phyloP scores from a whole-genome alignment of 1,140 invertebrate species.

The Dendrolimus kikuchii region DNA sequence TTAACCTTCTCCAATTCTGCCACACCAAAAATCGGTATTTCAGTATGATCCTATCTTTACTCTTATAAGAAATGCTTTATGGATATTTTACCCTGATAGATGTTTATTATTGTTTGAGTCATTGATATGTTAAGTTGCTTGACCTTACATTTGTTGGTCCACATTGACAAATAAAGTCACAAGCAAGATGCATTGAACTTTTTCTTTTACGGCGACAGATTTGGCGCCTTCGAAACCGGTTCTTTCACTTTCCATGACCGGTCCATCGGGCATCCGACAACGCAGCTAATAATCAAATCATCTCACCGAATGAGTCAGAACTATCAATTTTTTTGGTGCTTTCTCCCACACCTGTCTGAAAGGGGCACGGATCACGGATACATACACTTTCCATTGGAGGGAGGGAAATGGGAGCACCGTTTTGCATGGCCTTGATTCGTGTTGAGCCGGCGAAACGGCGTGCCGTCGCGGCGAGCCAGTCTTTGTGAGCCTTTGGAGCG shows the following conservation, averaged over 20 bases:
- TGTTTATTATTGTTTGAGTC: too few species aligned
- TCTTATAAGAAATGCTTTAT: too few species aligned
- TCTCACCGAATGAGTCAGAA: constrained; percentile 55
- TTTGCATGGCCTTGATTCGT: constrained; percentile 66
- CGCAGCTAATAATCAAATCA: constrained; percentile 30
- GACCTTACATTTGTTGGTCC: too few species aligned
- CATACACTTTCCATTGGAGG: constrained; percentile 61
- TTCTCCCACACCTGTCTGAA: constrained; percentile 65
- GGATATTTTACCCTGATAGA: too few species aligned
- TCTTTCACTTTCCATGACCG: constrained; percentile 53
- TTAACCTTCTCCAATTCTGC: too few species aligned
- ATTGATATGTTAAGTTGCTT: too few species aligned
- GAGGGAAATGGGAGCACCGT: constrained; percentile 62
- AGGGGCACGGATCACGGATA: constrained; percentile 58
- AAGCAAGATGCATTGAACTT: constrained; percentile 14
- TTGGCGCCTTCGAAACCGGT: constrained; percentile 49
- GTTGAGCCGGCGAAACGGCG: constrained; percentile 24
- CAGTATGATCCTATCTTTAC: too few species aligned
- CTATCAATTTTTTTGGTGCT: constrained; percentile 59
- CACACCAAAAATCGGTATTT: too few species aligned
- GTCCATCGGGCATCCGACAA: constrained; percentile 18
- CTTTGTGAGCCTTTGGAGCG: constrained; percentile 1
- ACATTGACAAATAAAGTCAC: background rate
- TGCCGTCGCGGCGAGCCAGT: constrained; percentile 8
- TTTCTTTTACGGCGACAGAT: constrained; percentile 28